Base-by-base conservation (phyloP, 53 echinoderm and acorn worm species). In the Stichopus horrens region DNA sequence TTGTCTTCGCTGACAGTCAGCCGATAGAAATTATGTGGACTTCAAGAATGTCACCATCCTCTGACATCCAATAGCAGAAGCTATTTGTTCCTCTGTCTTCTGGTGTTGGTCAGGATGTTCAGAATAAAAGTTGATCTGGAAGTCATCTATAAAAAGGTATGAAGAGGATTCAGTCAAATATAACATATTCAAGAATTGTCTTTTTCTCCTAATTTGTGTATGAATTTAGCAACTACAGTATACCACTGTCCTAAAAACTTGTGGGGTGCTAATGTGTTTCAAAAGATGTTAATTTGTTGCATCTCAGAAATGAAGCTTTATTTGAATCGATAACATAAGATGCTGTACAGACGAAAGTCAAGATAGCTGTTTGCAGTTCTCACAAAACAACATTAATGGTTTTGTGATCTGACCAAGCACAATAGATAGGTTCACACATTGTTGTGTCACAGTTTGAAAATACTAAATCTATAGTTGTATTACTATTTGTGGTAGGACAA, bases 331-430 rank as follows among this genome's bases (percentile, higher is more conserved):
- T 37, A 37, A 2, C 37, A 37, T 67, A 11, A 67, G n/a, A 11
- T 67, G n/a, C 68, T 14, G 11, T n/a, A 67, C 68, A 67, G 68
- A n/a, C 2, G 37, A 37, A 37, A 37, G 37, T 37, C 37, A 37
- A 37, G 37, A 37, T 37, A 37, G 37, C 37, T 37, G 37, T 37
- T 37, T 37, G 37, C 37, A 37, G 37, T 37, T 37, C 2, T n/a
- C n/a, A 67, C n/a, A 67, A 14, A 16, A 5, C 75, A 75, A 4
- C 59, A 4, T 83, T n/a, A 7, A 83, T 0, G 5, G 83, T 58
- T 83, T 83, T 83, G 11, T 83, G 83, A 21, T 83, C 83, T 13
- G 83, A 83, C 83, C 83, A 83, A 7, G 58, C 83, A 58, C 58
- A 83, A 22, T 58, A 58, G 19, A 81, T n/a, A 7, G 82, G 10